phyloP scores from a whole-genome alignment of 35 echinoderm and acorn worm genomes.

The Apostichopus californicus region DNA sequence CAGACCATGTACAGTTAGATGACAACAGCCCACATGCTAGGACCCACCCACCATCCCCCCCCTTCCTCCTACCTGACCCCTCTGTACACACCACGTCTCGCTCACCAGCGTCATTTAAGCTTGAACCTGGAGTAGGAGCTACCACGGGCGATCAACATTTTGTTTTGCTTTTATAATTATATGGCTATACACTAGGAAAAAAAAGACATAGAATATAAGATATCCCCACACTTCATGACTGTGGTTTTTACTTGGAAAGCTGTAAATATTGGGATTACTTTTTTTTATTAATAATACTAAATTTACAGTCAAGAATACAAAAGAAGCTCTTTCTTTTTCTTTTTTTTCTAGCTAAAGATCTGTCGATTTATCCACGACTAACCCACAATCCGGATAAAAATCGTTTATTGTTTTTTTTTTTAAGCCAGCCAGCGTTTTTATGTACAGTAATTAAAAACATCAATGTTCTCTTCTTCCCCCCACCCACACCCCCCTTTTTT shows the following conservation, averaged over 20 bases:
- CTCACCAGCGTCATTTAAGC: no score
- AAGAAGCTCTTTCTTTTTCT: neutral
- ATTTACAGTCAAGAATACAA: conserved; percentile 9
- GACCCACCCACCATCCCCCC: no score
- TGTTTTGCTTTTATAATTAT: no score
- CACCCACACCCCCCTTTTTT: no score
- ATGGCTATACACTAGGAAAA: no score
- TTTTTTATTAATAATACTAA: neutral
- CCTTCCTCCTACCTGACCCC: no score
- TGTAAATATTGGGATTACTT: neutral
- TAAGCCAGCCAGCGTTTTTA: neutral
- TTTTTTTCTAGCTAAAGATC: neutral
- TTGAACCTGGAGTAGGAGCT: no score
- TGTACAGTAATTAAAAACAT: neutral
- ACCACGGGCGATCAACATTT: no score
- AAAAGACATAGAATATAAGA: no score
- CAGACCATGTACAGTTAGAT: neutral
- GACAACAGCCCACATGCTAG: no score
- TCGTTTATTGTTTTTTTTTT: neutral
- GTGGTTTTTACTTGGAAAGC: neutral
- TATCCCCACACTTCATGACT: neutral
- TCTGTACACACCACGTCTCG: no score
- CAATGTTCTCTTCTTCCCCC: neutral
- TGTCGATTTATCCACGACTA: neutral
- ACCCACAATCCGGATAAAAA: neutral